These are phyloP conservation scores for Macrosoma leucophasiata DNA, from an alignment of 2,888 invertebrate genomes.

Conservation along the genomic window DNA sequence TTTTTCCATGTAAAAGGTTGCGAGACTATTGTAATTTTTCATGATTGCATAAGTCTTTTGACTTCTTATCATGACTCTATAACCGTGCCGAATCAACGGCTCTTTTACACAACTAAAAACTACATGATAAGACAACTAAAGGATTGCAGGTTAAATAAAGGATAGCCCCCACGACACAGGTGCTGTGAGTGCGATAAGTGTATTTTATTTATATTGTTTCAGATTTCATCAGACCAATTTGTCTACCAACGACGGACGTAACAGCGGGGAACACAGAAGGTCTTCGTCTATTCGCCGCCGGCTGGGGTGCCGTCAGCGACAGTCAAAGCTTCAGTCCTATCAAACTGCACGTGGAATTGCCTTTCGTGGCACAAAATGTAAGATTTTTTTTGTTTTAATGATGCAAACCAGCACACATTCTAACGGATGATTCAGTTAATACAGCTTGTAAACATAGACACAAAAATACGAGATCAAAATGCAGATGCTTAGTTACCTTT, in stretches of 20 bases:
- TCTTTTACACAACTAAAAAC: no score
- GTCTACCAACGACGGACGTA: constrained; percentile 29
- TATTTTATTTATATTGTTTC: no score
- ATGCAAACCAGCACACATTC: constrained; percentile 2
- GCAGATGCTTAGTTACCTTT: no score
- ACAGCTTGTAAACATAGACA: not conserved
- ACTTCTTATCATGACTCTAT: not conserved
- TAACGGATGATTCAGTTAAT: not conserved
- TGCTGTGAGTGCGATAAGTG: no score
- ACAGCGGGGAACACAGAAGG: not conserved
- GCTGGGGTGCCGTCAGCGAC: constrained; percentile 47
- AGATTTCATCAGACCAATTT: constrained; percentile 44
- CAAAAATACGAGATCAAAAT: no score
- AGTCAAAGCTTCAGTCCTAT: constrained; percentile 32
- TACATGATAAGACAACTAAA: no score
- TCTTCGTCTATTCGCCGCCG: constrained; percentile 25
- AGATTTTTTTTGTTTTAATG: not conserved
- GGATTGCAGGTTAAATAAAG: no score
- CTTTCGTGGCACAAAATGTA: constrained; percentile 30
- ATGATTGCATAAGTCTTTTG: not conserved
- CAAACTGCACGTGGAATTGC: constrained; percentile 39
- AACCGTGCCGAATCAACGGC: constrained; percentile 48
- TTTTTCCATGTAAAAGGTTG: no score
- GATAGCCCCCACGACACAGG: no score
- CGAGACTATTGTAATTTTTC: no score